These are phyloP conservation scores for Drosophila pruinosa DNA, from an alignment of 1,140 invertebrate species.

Conservation along the genomic window DNA sequence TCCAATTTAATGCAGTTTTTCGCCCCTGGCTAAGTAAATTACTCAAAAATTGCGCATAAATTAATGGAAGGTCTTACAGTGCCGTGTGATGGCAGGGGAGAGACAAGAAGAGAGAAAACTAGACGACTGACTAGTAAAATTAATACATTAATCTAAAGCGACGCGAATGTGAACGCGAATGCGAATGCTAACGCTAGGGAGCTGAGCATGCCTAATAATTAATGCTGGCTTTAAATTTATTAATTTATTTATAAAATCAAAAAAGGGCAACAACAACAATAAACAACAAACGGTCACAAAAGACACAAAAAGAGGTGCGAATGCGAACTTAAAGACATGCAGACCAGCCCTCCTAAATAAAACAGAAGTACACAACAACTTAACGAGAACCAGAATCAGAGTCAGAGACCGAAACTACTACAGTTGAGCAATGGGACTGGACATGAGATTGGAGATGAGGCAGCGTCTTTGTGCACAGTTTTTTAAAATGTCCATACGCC, in stretches of 20 bases:
- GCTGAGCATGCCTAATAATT: constrained; percentile 67
- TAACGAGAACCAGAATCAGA: constrained; percentile 45
- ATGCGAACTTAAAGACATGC: constrained; percentile 44
- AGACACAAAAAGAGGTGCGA: constrained; percentile 59
- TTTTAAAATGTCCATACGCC: constrained; percentile 76
- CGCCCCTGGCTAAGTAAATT: constrained; percentile 58
- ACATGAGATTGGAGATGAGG: constrained; percentile 16
- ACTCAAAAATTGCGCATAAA: constrained; percentile 73
- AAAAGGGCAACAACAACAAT: constrained; percentile 26
- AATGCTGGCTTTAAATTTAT: constrained; percentile 75
- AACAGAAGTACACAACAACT: constrained; percentile 40
- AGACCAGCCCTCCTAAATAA: not conserved
- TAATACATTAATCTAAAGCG: constrained; percentile 74
- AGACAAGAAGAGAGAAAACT: constrained; percentile 5
- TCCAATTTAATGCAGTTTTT: constrained; percentile 64
- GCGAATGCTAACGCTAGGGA: not conserved
- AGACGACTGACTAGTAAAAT: constrained; percentile 58
- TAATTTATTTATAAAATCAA: constrained; percentile 78
- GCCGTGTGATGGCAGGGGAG: not conserved
- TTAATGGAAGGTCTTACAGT: constrained; percentile 40
- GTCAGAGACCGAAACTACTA: not conserved
- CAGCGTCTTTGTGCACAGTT: constrained; percentile 40
- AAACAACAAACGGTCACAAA: not conserved
- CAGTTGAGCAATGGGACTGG: too few species aligned
- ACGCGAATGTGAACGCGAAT: not conserved